A percentile compares a stretch with the other conserved stretches of the same genome.
Evolutionary conservation across 2,113 vertebrate genomes (phyloP).

Genomic region (Casuarius casuarius): DNA sequence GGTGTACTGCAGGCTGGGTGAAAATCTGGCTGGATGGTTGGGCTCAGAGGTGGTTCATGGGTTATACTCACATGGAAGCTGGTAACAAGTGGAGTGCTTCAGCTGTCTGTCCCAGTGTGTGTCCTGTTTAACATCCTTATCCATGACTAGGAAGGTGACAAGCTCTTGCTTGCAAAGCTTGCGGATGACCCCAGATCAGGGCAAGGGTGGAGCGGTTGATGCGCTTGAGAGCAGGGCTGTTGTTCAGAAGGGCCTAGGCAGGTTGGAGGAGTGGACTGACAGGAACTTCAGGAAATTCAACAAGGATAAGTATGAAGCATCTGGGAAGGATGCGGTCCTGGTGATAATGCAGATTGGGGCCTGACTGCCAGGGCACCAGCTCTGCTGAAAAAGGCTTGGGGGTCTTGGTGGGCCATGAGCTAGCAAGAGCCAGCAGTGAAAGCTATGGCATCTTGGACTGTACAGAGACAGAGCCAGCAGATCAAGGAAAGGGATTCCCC

Average conservation of each 20-base stretch:
- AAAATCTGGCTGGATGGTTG: neutral
- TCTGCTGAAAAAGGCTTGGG: neutral
- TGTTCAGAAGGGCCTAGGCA: neutral
- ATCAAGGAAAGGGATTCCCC: neutral
- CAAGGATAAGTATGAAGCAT: neutral
- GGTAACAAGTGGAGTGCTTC: neutral
- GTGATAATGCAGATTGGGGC: neutral
- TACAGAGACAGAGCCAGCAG: neutral
- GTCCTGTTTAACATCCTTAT: neutral
- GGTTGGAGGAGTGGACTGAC: neutral
- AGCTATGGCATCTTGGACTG: neutral
- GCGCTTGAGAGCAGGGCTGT: neutral
- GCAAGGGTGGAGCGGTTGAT: neutral
- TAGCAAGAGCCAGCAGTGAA: neutral
- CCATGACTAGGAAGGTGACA: accelerated
- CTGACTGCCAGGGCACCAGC: neutral
- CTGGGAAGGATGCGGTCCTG: neutral
- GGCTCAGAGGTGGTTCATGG: neutral
- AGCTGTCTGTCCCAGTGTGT: accelerated
- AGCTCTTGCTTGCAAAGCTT: neutral
- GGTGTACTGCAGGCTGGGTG: neutral
- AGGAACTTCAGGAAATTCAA: neutral
- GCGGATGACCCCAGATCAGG: neutral
- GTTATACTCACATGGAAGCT: neutral
- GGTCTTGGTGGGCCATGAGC: neutral